Percentiles rank a stretch among this genome's conserved stretches.
phyloP scores from a whole-genome alignment of 2,113 vertebrate species.

The Hemiprocne comata region DNA sequence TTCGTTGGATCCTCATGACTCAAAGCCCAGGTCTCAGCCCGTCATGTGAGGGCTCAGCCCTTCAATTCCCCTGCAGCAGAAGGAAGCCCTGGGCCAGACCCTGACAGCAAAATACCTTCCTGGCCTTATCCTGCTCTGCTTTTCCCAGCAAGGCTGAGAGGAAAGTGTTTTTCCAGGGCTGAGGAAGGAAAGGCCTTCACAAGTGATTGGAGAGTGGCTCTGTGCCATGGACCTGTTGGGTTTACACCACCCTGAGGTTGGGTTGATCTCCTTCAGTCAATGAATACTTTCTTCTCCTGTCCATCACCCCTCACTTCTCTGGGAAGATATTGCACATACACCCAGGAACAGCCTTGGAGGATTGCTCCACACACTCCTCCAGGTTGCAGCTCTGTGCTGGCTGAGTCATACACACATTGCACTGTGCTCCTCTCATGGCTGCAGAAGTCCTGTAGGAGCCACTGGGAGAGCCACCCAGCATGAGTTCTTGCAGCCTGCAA shows the following conservation, averaged over 20 bases:
- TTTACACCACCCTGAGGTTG: background rate
- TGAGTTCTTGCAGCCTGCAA: background rate
- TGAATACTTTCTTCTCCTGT: background rate
- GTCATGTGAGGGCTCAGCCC: background rate
- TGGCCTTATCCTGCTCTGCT: background rate
- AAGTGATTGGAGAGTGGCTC: background rate
- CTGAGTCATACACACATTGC: no score
- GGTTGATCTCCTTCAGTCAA: background rate
- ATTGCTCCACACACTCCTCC: background rate
- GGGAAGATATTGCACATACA: background rate
- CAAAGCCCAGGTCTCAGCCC: background rate
- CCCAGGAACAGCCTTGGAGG: background rate
- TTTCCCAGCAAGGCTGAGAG: background rate
- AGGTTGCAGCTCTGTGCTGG: no score
- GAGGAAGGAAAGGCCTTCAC: background rate
- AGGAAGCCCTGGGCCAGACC: background rate
- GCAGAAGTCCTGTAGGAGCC: rapidly evolving
- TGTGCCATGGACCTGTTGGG: background rate
- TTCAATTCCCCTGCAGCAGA: background rate
- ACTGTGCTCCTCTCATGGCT: no score
- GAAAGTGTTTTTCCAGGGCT: background rate
- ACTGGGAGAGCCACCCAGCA: background rate
- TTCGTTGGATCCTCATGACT: background rate
- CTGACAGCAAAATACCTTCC: rapidly evolving
- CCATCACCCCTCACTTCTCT: background rate